Conservation (phyloP, 53 echinoderm and acorn worm species). For the Pentamera pediparva region DNA sequence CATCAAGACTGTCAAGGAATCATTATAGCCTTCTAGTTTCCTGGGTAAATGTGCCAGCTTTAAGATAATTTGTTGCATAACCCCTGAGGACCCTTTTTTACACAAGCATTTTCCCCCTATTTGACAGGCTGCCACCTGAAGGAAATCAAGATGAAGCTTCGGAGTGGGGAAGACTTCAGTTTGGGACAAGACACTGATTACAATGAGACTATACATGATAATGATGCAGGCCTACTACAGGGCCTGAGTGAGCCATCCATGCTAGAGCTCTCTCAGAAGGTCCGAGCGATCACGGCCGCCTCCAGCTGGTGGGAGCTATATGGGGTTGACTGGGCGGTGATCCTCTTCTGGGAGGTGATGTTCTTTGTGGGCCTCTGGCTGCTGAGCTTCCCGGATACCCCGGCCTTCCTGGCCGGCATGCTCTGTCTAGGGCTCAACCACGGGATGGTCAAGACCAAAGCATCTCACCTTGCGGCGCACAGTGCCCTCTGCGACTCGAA, state of each 20-base stretch:
- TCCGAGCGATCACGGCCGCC: conserved; percentile 29
- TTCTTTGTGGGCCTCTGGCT: conserved; percentile 42
- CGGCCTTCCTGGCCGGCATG: conserved; percentile 44
- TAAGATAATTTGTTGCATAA: too few species aligned
- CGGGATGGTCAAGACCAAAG: conserved; percentile 59
- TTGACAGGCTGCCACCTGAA: too few species aligned
- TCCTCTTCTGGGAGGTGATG: conserved; percentile 37
- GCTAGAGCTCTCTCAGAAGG: conserved; percentile 39
- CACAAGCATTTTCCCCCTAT: too few species aligned
- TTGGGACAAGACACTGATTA: too few species aligned
- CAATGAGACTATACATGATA: too few species aligned
- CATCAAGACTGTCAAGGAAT: too few species aligned
- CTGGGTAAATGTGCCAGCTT: too few species aligned
- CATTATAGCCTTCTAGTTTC: too few species aligned
- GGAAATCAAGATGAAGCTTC: too few species aligned
- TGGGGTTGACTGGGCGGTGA: conserved; percentile 68
- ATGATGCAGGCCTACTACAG: too few species aligned
- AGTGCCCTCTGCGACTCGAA: conserved; percentile 61
- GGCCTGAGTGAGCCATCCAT: conserved; percentile 1
- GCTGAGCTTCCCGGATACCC: conserved; percentile 25
- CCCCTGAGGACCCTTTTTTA: too few species aligned
- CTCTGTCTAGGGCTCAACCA: conserved; percentile 46
- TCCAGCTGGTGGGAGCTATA: conserved; percentile 72
- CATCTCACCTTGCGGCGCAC: conserved; percentile 55
- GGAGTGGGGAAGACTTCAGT: too few species aligned